Percentiles rank a stretch among this genome's conserved stretches.
Conservation (phyloP, 2,113 vertebrate genomes). For the Corvus moneduloides region DNA sequence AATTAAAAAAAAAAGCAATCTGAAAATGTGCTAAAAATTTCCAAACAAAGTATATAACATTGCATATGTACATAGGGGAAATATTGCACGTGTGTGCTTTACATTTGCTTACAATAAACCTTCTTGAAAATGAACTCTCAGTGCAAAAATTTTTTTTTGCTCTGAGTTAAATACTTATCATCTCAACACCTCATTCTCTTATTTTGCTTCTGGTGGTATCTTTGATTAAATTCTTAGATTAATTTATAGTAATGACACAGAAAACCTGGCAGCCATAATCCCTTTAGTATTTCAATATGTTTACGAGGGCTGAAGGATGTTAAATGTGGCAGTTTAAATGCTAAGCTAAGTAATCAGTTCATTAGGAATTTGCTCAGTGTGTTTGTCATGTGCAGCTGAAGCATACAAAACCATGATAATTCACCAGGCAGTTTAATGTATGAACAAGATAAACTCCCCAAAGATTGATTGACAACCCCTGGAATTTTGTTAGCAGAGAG, state of each 20-base stretch:
- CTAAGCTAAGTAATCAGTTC: slow-evolving; percentile 70
- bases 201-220: not conserved
- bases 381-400: slow-evolving; percentile 42
- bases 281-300: slow-evolving; percentile 55
- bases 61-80: not conserved
- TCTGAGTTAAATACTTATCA: not conserved
- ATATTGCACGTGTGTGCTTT: not conserved
- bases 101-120: not conserved
- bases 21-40: not conserved
- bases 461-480: not conserved
- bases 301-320: slow-evolving; percentile 60
- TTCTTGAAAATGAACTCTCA: not conserved
- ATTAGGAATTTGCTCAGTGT: slow-evolving; percentile 65
- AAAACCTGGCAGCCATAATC: slow-evolving; percentile 52
- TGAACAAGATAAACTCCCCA: slow-evolving; percentile 6
- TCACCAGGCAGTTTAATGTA: slow-evolving; percentile 19
- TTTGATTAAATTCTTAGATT: slow-evolving; percentile 64
- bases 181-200: not conserved
- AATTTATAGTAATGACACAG: slow-evolving; percentile 57
- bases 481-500: not conserved
- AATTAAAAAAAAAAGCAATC: not conserved
- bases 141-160: not conserved
- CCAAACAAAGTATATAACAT: not conserved
- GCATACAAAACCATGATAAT: slow-evolving; percentile 28
- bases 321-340: slow-evolving; percentile 67